Evolutionary conservation across 2,888 invertebrate species (phyloP), one percentile per base, ranked within the genome.

Genomic region (Euplagia quadripunctaria): DNA sequence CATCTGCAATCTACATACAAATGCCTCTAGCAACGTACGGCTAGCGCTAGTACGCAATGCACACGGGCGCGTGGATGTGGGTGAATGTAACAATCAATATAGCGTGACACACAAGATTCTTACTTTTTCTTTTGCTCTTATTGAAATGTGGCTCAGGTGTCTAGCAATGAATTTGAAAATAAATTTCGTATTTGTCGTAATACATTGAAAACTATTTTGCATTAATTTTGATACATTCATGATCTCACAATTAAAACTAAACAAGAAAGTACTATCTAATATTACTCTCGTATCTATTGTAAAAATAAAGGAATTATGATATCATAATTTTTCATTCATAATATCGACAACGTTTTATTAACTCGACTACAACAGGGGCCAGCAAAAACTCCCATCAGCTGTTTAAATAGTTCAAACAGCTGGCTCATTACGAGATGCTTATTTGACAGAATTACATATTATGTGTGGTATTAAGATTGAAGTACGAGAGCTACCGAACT

Each of bases 41-140:
- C 61, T 58, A 31, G 52, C 16, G 17, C 14, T 51, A 43, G 52
- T 49, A 49, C 31, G 72, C 63, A 68, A 68, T 65, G 67, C 75
- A 74, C 42, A 78, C 71, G 71, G 75, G 73, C 69, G 72, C 72
- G 76, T 76, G 72, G 75, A 85, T 85, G 86, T 88, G 82, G 85
- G 88, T 87, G 90, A 88, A 86, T 81, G 84, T 85, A 86, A 86
- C 87, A 88, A 89, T 87, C 88, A 87, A 89, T 89, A 88, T 86
- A 83, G 80, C 84, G 82, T 86, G 80, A 83, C 81, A 81, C 80
- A 83, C 81, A 83, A 81, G 78, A 79, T 79, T 82, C 78, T 74
- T 81, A 86, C 89, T 89, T 90, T 90, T 90, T 89, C 88, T 90
- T 90, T 90, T 90, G 89, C 84, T 88, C 87, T 84, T 86, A 83